These are phyloP conservation scores for Lamellibrachia columna DNA, from an alignment of 2,888 invertebrate species.

Conservation along the genomic window DNA sequence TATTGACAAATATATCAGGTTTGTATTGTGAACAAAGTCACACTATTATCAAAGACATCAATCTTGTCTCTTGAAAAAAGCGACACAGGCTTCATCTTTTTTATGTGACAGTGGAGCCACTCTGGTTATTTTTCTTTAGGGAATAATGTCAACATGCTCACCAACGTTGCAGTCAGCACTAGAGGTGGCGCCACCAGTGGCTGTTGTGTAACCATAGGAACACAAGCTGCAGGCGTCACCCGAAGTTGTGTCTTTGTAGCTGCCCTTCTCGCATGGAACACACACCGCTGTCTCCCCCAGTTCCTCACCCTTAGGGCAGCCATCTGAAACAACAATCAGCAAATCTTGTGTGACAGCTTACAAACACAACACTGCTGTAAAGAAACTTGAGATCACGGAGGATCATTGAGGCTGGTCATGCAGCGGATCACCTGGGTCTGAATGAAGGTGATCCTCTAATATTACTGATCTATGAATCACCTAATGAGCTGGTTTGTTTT, in stretches of 20 bases:
- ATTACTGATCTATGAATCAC: too few relatives aligned
- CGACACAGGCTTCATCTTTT: too few relatives aligned
- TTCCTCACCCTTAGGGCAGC: constrained; percentile 49
- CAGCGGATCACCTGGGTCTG: too few relatives aligned
- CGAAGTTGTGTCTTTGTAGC: constrained; percentile 88
- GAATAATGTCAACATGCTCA: constrained; percentile 30
- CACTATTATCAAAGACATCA: too few relatives aligned
- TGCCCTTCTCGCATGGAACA: constrained; percentile 89
- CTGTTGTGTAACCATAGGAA: constrained; percentile 91
- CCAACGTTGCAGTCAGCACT: constrained; percentile 45
- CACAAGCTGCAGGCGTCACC: constrained; percentile 91
- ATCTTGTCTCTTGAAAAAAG: constrained; percentile 2
- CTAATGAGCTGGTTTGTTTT: too few relatives aligned
- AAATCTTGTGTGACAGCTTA: neutral
- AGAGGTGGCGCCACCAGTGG: constrained; percentile 80
- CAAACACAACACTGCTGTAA: too few relatives aligned
- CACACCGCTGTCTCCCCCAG: constrained; percentile 71
- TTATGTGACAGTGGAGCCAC: neutral
- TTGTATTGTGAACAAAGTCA: too few relatives aligned
- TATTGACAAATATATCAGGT: constrained; percentile 23
- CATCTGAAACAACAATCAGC: constrained; percentile 39
- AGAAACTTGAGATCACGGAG: too few relatives aligned
- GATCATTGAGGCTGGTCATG: too few relatives aligned
- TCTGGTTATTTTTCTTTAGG: neutral
- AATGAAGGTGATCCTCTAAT: too few relatives aligned